phyloP scores from a whole-genome alignment of 1,140 invertebrate species.

The Drosophila equinoxialis region DNA sequence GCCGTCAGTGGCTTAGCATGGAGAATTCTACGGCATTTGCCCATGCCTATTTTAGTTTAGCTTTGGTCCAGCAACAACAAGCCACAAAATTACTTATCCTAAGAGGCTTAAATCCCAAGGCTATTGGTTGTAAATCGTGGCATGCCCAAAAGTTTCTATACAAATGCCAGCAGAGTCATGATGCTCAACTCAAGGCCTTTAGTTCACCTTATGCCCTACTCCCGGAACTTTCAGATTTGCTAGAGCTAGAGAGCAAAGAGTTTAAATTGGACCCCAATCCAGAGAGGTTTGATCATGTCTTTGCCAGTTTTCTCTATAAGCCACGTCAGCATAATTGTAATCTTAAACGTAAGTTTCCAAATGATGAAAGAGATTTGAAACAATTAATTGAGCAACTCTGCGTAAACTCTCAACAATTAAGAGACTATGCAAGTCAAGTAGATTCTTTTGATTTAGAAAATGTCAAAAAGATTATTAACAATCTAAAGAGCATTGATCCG shows the following conservation, averaged over 20 bases:
- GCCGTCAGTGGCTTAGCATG: conserved; percentile 9
- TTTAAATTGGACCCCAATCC: neutral
- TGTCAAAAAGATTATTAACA: conserved; percentile 24
- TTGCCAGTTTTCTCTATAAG: neutral
- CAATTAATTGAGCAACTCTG: conserved; percentile 39
- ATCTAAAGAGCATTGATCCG: conserved; percentile 17
- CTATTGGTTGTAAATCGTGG: conserved; percentile 26
- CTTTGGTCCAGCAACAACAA: conserved; percentile 6
- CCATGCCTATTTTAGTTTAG: conserved; percentile 41
- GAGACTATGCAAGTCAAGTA: neutral
- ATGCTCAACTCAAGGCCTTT: conserved; percentile 42
- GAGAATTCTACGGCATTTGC: conserved; percentile 20
- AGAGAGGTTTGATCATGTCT: neutral
- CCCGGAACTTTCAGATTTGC: neutral
- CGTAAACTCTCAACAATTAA: conserved; percentile 12
- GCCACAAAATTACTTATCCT: conserved; percentile 33
- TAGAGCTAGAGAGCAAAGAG: conserved; percentile 6
- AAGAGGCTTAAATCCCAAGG: conserved; percentile 7
- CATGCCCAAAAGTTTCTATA: conserved; percentile 46
- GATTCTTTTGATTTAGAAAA: conserved; percentile 30
- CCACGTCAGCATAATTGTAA: conserved; percentile 8
- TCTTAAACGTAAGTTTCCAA: conserved; percentile 22
- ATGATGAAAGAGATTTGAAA: conserved; percentile 7
- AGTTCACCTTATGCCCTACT: conserved; percentile 11
- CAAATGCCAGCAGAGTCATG: conserved; percentile 17